Conservation (phyloP, 2,113 vertebrate genomes). For the Bubo bubo region DNA sequence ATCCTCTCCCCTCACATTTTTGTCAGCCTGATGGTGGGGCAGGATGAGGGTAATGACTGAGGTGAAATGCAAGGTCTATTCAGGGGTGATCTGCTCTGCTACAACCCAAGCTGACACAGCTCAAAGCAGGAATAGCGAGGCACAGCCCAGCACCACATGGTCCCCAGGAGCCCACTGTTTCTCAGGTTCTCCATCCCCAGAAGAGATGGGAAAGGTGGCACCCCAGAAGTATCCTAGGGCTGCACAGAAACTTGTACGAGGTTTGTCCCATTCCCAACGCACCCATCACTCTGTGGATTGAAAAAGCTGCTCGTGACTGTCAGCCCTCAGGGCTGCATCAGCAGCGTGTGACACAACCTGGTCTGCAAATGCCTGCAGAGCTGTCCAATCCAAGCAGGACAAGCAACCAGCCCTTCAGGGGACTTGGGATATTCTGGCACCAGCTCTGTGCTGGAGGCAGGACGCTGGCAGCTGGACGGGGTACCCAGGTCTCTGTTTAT, state of each 20-base stretch:
- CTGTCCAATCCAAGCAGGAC: not conserved
- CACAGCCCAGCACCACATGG: not conserved
- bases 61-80: not conserved
- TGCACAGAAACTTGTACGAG: not conserved
- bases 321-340: not conserved
- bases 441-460: not conserved
- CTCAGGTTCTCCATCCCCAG: not conserved
- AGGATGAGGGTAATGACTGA: not conserved
- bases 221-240: fast-evolving
- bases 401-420: fast-evolving
- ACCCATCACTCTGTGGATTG: not conserved
- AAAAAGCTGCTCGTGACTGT: not conserved
- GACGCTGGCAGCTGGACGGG: not conserved
- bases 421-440: not conserved
- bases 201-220: not conserved
- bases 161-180: not conserved
- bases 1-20: fast-evolving
- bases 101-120: not conserved
- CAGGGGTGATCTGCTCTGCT: not conserved
- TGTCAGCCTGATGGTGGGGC: not conserved
- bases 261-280: not conserved
- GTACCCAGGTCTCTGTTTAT: not conserved
- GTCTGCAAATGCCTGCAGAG: not conserved
- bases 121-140: not conserved
- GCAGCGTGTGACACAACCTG: not conserved